Base-by-base conservation (phyloP, 1,140 invertebrate genomes). In the Thaumatotibia leucotreta region DNA sequence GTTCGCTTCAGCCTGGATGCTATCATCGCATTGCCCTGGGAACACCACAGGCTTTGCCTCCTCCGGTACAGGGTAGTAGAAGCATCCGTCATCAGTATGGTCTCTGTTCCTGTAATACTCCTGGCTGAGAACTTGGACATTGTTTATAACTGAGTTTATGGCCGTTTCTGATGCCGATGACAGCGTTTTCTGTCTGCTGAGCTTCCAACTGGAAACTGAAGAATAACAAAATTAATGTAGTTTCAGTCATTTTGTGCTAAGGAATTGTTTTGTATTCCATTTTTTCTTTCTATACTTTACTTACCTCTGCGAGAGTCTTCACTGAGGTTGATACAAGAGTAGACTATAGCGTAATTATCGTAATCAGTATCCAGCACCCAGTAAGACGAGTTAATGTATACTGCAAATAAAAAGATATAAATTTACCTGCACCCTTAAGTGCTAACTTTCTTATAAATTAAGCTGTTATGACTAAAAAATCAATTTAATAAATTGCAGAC, bases 321-420 rank as follows among this genome's bases (percentile, higher is more conserved):
- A 17, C 79, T 63, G 4, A 82, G 5, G 69, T 88, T 79, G 0
- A 62, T 27, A 66, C 88, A 90, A 1, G 79, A 77, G 62, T 90
- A 90, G 0, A 88, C 86, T 3, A 90, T 64, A 6, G 88, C 74
- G 58, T 85, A 89, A 0, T 69, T 66, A 0, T 17, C 31, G 33
- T 91, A 91, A 64, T 91, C 80, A 4, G 88, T 91, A 0, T 65
- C 69, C 20, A 91, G 64, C 0, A 91, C 82, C 85, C 85, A 89
- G 67, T 88, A 88, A 4, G 93, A 92, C 0, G 92, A 66, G 0
- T 68, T 67, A 6, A 68, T 64, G 11, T 67, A 66, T 14, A 63
- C 80, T 83, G 70, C 35, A 76, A 79, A 50, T 24, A 61, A 32
- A 65, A 27, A 50, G 62, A 31, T 61, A 62, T 39, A 58, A 69